Base-by-base conservation (phyloP, 2,888 invertebrate species). In the Platycnemis pennipes region DNA sequence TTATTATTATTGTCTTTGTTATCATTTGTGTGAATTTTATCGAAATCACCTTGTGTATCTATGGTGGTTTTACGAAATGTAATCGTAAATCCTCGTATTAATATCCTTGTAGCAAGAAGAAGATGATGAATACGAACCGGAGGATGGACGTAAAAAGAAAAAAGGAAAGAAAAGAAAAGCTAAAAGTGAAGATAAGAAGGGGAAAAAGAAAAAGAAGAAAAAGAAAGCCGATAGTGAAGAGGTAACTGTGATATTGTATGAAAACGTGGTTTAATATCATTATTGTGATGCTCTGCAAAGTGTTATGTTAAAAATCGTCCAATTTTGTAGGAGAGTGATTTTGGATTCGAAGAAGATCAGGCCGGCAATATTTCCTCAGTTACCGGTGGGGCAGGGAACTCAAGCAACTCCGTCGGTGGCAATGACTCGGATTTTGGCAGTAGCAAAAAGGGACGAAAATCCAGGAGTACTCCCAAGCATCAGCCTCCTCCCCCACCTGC, bases 81-180 rank as follows among this genome's bases (percentile, higher is more conserved):
- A 45, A 45, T 22, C 13, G 42, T 11, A 37, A 63, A 45, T 88
- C 19, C 22, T 88, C 4, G 26, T 56, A 26, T 13, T 63, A 3
- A 44, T 88, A 42, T 37, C 4, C 37, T 44, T 19, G 46, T 37
- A 94, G 86, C 94, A 98, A 97, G 98, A 98, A 96, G 98, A 98
- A 96, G 98, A 99, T 96, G 98, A 98, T 95, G 98, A 99, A 96
- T 98, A 98, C 95, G 98, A 98, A 95, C 98, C 98, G 94, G 98
- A 98, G 96, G 98, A 98, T 96, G 97, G 97, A 94, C 97, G 98
- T 95, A 98, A 98, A 96, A 98, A 98, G 97, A 99, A 99, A 96
- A 99, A 99, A 96, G 99, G 99, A 45, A 99, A 99, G 96, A 99
- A 99, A 96, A 97, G 99, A 96, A 99, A 99, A 97, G 98, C 98